Evolutionary conservation across 2,797 vertebrate genomes (phyloP), one percentile per base, ranked within the genome.

Genomic region (Amphiprion clarkii): DNA sequence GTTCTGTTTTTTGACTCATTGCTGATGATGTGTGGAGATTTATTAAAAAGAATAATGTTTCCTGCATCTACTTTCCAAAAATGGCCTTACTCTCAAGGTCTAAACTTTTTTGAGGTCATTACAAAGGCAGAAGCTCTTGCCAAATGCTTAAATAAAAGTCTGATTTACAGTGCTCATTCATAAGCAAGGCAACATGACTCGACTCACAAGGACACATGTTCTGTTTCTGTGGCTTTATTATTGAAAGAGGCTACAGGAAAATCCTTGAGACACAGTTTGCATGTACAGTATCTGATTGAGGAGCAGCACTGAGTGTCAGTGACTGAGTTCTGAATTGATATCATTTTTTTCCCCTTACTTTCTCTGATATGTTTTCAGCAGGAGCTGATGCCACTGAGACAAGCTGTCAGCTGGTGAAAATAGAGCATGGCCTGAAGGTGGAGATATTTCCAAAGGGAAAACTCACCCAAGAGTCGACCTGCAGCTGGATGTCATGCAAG

Each of bases 401-500:
- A n/a, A 87, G 46, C 86, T 81, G 85, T 90, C 87, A 86, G 74
- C 69, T 14, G 74, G 78, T 75, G 83, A 88, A 88, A 82, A 81
- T 69, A 14, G 82, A 87, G 85, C 74, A 44, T 46, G 79, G 81
- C 87, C 92, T 90, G 88, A 88, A 91, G 90, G 80, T 86, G 90
- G 89, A 60, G 89, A 76, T 83, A 57, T 91, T 87, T 87, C 79
- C 85, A 72, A 85, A 82, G 74, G 71, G 76, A 90, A 82, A 87
- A 71, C 67, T 78, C 65, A 67, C 73, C 48, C 53, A 17, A 54
- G 77, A 67, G 80, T 71, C 71, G 10, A 89, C 84, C 69, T 27
- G 21, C 27, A 25, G 36, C 77, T 76, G 71, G 46, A 53, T 42
- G 36, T 83, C 84, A 84, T 8, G n/a, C 67, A 57, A 73, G 70